Percentiles rank a stretch among this genome's conserved stretches.
These are phyloP conservation scores for Bryconaethiops microstoma DNA, from an alignment of 2,797 vertebrate species.

Conservation along the genomic window DNA sequence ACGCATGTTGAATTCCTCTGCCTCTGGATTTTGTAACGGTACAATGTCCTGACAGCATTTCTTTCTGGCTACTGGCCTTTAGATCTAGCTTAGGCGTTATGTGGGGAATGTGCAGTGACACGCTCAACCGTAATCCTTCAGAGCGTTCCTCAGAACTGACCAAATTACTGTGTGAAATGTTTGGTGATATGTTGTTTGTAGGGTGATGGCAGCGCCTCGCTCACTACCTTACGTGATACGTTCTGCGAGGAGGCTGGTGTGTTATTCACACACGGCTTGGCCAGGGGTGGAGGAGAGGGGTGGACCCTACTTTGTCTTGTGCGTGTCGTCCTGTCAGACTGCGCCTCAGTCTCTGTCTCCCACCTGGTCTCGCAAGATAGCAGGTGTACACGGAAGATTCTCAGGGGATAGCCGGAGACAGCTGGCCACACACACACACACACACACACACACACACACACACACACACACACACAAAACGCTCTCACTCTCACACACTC, in stretches of 20 bases:
- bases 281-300: constrained; percentile 54
- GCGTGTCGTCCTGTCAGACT: constrained; percentile 58
- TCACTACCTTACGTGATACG: neutral
- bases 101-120: neutral
- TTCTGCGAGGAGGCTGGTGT: constrained; percentile 38
- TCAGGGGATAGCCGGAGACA: constrained; percentile 31
- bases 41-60: neutral
- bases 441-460: constrained; percentile 8
- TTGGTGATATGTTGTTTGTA: neutral
- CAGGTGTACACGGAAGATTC: constrained; percentile 53
- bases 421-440: too few species aligned
- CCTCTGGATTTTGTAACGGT: neutral
- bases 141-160: constrained; percentile 5
- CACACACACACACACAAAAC: neutral
- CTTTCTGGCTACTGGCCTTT: neutral
- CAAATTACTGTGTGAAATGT: neutral
- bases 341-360: constrained; percentile 57
- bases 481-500: neutral
- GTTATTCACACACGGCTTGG: constrained; percentile 59
- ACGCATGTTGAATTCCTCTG: neutral
- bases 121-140: constrained; percentile 7
- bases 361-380: constrained; percentile 57
- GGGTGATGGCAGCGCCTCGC: neutral
- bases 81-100: neutral
- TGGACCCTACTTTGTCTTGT: constrained; percentile 61